These are phyloP conservation scores for Ips nitidus DNA, from an alignment of 1,140 invertebrate genomes.

Conservation along the genomic window DNA sequence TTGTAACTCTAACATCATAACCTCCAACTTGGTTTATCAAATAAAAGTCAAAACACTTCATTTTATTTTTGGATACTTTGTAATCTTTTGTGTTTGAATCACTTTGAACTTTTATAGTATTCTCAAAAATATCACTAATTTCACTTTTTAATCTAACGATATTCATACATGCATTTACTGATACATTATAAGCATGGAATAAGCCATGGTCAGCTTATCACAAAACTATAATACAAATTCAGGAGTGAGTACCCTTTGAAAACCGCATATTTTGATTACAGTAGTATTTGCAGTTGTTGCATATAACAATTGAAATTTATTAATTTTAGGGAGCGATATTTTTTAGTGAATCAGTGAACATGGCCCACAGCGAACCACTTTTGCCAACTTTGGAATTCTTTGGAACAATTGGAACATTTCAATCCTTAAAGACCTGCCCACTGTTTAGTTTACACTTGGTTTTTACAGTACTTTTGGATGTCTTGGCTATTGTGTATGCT, in stretches of 20 bases:
- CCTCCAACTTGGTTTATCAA: too few relatives aligned
- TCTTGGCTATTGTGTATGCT: slow-evolving; percentile 61
- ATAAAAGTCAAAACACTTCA: too few relatives aligned
- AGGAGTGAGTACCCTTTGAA: slow-evolving; percentile 44
- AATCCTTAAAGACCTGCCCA: slow-evolving; percentile 55
- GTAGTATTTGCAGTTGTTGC: slow-evolving; percentile 6
- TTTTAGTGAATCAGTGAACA: slow-evolving; percentile 57
- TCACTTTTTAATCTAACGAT: too few relatives aligned
- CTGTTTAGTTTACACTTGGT: slow-evolving; percentile 53
- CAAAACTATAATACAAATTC: slow-evolving; percentile 50
- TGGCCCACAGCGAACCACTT: slow-evolving; percentile 58
- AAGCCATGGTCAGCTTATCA: slow-evolving; percentile 51
- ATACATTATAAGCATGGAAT: slow-evolving; percentile 3
- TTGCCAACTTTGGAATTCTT: slow-evolving; percentile 56
- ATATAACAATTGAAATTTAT: slow-evolving; percentile 18
- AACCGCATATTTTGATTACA: slow-evolving; percentile 18
- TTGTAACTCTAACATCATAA: too few relatives aligned
- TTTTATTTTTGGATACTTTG: too few relatives aligned
- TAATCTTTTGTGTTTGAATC: too few relatives aligned
- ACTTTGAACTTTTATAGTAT: too few relatives aligned
- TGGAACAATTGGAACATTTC: slow-evolving; percentile 57
- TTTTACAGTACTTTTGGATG: slow-evolving; percentile 59
- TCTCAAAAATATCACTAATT: too few relatives aligned
- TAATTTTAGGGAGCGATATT: slow-evolving; percentile 57
- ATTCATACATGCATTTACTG: too few relatives aligned